Conservation (phyloP, 2,113 vertebrate species). For the Pao palembangensis region DNA sequence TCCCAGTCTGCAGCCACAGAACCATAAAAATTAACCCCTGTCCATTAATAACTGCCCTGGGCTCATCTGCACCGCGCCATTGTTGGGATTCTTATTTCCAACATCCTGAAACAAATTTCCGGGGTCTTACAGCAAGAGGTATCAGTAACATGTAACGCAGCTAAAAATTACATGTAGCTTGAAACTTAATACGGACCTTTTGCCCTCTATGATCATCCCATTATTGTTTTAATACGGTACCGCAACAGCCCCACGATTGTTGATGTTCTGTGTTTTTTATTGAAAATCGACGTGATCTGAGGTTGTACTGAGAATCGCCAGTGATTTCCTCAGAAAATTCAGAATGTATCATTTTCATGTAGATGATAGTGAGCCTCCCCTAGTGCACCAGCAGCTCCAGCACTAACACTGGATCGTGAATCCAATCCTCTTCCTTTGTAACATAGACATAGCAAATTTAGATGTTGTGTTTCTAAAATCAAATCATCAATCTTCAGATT, state of each 20-base stretch:
- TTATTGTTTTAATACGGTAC: constrained; percentile 61
- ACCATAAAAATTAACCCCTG: constrained; percentile 28
- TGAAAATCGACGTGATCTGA: background rate
- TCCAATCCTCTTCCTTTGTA: too few species aligned
- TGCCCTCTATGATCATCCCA: constrained; percentile 54
- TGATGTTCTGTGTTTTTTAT: too few species aligned
- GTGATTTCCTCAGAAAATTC: too few species aligned
- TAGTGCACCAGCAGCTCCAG: too few species aligned
- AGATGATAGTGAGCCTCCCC: too few species aligned
- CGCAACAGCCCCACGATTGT: too few species aligned
- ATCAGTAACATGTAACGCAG: constrained; percentile 67
- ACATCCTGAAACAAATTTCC: constrained; percentile 69
- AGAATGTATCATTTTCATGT: too few species aligned
- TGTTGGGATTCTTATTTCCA: constrained; percentile 62
- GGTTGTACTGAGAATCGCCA: background rate
- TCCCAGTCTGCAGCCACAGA: constrained; percentile 18
- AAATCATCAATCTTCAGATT: too few species aligned
- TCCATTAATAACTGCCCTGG: constrained; percentile 37
- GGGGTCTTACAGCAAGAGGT: constrained; percentile 44
- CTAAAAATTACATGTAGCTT: constrained; percentile 63
- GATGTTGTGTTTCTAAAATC: too few species aligned
- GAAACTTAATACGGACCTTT: constrained; percentile 65
- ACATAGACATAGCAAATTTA: too few species aligned
- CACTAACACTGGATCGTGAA: too few species aligned
- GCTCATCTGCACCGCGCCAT: constrained; percentile 35